A percentile compares a stretch with the other conserved stretches of the same genome.
Evolutionary conservation across 2,888 invertebrate genomes (phyloP).

Genomic region (Trichogramma evanescens): DNA sequence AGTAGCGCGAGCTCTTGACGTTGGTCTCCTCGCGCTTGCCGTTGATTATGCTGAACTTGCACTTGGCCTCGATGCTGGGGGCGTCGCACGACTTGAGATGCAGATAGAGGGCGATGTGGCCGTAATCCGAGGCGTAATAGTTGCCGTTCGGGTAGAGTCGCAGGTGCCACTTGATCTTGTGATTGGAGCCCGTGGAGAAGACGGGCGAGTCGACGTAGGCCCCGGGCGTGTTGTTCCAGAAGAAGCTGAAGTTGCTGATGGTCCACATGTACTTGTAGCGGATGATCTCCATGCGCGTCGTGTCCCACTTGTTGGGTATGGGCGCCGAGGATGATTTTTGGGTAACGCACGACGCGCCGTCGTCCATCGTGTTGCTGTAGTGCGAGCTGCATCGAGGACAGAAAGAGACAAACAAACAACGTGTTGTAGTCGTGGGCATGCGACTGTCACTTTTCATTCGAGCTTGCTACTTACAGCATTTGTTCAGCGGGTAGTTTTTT

Average conservation of each 20-base stretch:
- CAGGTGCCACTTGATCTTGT: conserved; percentile 19
- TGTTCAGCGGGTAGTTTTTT: too few relatives aligned
- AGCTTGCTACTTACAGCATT: too few relatives aligned
- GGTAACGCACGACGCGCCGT: too few relatives aligned
- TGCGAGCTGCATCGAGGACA: too few relatives aligned
- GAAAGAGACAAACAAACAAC: too few relatives aligned
- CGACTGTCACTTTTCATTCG: too few relatives aligned
- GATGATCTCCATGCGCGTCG: conserved; percentile 20
- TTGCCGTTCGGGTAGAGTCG: conserved; percentile 19
- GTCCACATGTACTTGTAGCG: conserved; percentile 21
- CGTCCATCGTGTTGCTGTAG: too few relatives aligned
- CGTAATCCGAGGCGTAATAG: conserved; percentile 13
- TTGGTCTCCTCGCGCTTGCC: conserved; percentile 17
- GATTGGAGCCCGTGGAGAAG: conserved; percentile 17
- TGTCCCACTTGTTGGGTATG: conserved; percentile 20
- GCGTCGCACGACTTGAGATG: conserved; percentile 17
- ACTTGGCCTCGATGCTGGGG: conserved; percentile 18
- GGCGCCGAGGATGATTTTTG: neutral
- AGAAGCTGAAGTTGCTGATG: conserved; percentile 19
- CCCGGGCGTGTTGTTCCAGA: conserved; percentile 19
- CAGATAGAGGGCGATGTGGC: conserved; percentile 16
- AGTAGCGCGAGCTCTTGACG: conserved; percentile 17
- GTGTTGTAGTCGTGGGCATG: too few relatives aligned
- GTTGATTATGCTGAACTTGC: conserved; percentile 20
- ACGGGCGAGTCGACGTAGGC: conserved; percentile 19